Evolutionary conservation across 2,888 invertebrate genomes (phyloP).

Genomic region (Deroplatys truncata): DNA sequence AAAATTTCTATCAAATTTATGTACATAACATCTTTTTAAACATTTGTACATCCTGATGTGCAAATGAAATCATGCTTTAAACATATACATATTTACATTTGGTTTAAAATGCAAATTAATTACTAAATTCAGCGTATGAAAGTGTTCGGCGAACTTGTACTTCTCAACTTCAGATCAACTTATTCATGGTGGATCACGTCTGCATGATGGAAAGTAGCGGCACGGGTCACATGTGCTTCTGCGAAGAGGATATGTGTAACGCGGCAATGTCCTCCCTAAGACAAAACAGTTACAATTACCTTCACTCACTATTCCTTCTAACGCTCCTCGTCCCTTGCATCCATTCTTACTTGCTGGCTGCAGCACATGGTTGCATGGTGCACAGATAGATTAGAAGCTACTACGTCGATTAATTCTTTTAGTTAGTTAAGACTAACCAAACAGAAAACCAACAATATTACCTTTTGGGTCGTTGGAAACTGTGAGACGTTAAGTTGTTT

Average conservation of each 20-base stretch:
- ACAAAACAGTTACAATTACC: background rate
- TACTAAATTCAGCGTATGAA: conserved; percentile 66
- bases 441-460: background rate
- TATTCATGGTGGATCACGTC: conserved; percentile 97
- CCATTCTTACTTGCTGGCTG: conserved; percentile 18
- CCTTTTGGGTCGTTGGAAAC: conserved; percentile 1
- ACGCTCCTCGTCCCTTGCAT: conserved; percentile 13
- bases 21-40: background rate
- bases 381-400: conserved; percentile 28
- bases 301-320: background rate
- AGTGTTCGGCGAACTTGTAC: conserved; percentile 90
- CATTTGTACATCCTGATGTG: background rate
- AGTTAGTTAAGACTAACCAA: conserved; percentile 5
- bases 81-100: background rate
- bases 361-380: conserved; percentile 29
- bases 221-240: conserved; percentile 97
- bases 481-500: background rate
- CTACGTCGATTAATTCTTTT: conserved; percentile 4
- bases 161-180: conserved; percentile 88
- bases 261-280: conserved; percentile 40
- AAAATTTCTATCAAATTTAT: background rate
- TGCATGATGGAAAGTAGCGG: conserved; percentile 99
- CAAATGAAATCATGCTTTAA: background rate
- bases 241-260: conserved; percentile 96
- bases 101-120: background rate